These are phyloP conservation scores for Netelia melanura DNA, from an alignment of 2,888 invertebrate genomes.

Conservation along the genomic window DNA sequence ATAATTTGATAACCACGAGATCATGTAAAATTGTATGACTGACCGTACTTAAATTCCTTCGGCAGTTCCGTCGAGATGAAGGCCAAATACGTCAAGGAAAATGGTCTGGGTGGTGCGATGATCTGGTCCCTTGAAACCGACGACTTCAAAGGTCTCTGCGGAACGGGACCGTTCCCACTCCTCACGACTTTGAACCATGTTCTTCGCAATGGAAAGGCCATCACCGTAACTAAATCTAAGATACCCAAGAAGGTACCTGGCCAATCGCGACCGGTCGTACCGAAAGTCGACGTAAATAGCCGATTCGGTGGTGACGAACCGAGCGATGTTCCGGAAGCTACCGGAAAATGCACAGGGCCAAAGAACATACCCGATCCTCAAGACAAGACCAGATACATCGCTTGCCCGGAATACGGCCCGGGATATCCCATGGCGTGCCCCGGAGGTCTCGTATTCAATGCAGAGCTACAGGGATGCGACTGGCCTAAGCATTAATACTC, in stretches of 20 bases:
- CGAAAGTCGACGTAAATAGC: conserved; percentile 46
- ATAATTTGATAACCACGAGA: not conserved
- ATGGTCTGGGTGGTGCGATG: conserved; percentile 88
- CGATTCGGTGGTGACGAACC: not conserved
- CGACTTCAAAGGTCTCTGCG: conserved; percentile 89
- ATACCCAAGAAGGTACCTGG: not conserved
- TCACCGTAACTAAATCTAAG: conserved; percentile 15
- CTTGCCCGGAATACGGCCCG: conserved; percentile 71
- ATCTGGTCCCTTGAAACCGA: conserved; percentile 93
- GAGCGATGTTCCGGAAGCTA: not conserved
- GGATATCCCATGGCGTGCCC: not conserved
- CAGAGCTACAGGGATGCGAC: conserved; percentile 28
- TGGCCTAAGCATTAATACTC: not conserved
- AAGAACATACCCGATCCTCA: conserved; percentile 85
- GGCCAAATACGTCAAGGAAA: conserved; percentile 77
- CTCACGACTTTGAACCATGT: conserved; percentile 86
- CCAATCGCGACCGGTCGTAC: not conserved
- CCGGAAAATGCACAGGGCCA: conserved; percentile 75
- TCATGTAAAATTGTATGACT: not conserved
- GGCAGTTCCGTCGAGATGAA: conserved; percentile 84
- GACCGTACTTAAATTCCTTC: not conserved
- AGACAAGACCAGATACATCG: conserved; percentile 84
- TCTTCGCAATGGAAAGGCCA: conserved; percentile 69
- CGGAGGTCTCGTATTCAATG: conserved; percentile 34
- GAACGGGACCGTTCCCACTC: conserved; percentile 87